A percentile compares a stretch with the other conserved stretches of the same genome.
Conservation (phyloP, 2,797 vertebrate species). For the Melanitta fusca region DNA sequence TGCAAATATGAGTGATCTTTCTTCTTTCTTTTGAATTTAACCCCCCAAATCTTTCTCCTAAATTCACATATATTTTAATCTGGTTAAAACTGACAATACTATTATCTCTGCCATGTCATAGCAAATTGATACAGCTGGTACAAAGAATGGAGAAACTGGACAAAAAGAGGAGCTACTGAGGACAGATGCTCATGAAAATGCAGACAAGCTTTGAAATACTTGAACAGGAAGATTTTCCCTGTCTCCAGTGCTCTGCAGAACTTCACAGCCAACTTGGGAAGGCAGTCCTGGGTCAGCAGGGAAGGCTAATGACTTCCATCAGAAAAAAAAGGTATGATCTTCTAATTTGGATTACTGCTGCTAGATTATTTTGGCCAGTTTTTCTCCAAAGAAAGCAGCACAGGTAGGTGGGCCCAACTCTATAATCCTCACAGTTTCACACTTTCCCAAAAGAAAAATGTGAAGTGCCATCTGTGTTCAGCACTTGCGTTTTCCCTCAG, state of each 20-base stretch:
- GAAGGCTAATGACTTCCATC: neutral
- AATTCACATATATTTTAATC: neutral
- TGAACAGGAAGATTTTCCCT: neutral
- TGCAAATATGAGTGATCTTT: neutral
- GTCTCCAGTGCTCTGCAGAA: neutral
- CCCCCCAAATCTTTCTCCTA: neutral
- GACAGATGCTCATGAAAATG: neutral
- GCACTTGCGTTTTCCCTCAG: constrained; percentile 15
- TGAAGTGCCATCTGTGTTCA: constrained; percentile 37
- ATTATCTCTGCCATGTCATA: neutral
- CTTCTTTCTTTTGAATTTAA: neutral
- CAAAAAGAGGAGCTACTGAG: neutral
- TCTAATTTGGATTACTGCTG: neutral
- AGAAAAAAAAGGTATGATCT: neutral
- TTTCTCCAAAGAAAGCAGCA: neutral
- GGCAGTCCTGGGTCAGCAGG: neutral
- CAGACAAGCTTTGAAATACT: neutral
- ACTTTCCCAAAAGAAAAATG: neutral
- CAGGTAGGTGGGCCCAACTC: neutral
- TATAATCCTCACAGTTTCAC: neutral
- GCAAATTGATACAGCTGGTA: neutral
- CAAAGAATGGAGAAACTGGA: neutral
- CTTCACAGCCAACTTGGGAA: neutral
- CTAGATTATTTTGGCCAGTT: neutral
- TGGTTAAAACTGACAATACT: neutral